Base-by-base conservation (phyloP, 2,113 vertebrate species). In the Antechinus stuartii region DNA sequence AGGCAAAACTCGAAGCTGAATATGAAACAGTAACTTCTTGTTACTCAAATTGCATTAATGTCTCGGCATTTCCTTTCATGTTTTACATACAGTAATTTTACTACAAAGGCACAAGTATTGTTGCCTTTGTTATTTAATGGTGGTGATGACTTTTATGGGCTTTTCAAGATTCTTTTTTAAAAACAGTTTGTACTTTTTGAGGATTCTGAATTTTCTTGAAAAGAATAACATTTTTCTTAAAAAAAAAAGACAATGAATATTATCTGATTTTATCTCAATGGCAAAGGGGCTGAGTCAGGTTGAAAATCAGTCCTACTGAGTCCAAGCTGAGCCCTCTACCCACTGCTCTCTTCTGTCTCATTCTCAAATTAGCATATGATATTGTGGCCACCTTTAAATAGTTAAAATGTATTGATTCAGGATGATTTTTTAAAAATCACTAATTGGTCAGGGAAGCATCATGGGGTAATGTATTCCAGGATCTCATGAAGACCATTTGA, bases 1-100 rank as follows among this genome's bases (percentile, higher is more conserved):
- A 96, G 91, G 92, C 68, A 90, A 94, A 95, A 98, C 96, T 93
- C 95, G 98, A 97, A 98, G 96, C 76, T 97, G 92, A 96, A 92
- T 92, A 93, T 96, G 95, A 91, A 98, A 95, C 50, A 97, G 8
- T 52, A 97, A 91, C 93, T 95, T 95, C 93, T 97, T 97, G 61
- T 95, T 97, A 97, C 94, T 94, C 97, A 54, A 46, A 97, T 84
- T 95, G 52, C 96, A 24, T 91, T 91, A 96, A 93, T 96, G 94
- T 54, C 90, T 96, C 55, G 95, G 46, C 24, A 91, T 94, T 97
- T 91, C 91, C 0, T 96, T 93, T 94, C 49, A 91, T 30, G 90
- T 68, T 68, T 55, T 94, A 26, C 35, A 56, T 56, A 56, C 9
- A 92, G 0, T 95, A 54, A 19, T 96, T 97, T 95, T 92, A 56